Evolutionary conservation across 2,888 invertebrate species (phyloP), one percentile per base, ranked within the genome.

Genomic region (Graphium colonna): DNA sequence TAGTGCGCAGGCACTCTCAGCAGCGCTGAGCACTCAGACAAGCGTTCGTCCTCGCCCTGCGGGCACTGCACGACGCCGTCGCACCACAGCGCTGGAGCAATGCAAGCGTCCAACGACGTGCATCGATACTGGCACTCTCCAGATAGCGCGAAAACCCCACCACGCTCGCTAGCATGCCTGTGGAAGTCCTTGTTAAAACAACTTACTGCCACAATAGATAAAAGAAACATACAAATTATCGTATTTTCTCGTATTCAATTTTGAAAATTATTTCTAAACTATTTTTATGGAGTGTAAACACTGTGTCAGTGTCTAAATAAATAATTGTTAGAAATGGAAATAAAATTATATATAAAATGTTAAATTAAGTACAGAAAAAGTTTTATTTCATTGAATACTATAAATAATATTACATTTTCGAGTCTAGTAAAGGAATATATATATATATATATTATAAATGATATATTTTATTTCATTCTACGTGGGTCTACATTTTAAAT

Each of bases 1-100:
- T 95, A 94, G 60, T 95, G 91, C 46, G 94, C 93, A 8, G 96
- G 96, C 60, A 96, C 85, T 58, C 94, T 92, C 59, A 96, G 85
- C 40, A 96, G 85, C 51, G 95, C 92, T 46, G 94, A 95, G 71
- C 96, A 96, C 73, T 96, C 94, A 10, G 94, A 91, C 58, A 95
- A 90, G 3, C 95, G 92, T 80, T 96, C 95, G 79, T 96, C 96
- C 61, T 94, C 93, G 0, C 95, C 95, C 1, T 92, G 93, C 8
- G 96, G 96, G 70, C 96, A 96, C 74, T 96, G 95, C 46, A 91
- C 82, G 33, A 92, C 79, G 13, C 95, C 95, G 68, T 96, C 95
- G 69, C 96, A 96, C 95, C 96, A 95, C 49, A 96, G 91, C 43
- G 93, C 92, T 0, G 93, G 90, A 68, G 94, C 93, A 60, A 96